Percentiles rank a stretch among this genome's conserved stretches.
Conservation (phyloP, 1,140 invertebrate genomes). For the Tribolium castaneum region DNA sequence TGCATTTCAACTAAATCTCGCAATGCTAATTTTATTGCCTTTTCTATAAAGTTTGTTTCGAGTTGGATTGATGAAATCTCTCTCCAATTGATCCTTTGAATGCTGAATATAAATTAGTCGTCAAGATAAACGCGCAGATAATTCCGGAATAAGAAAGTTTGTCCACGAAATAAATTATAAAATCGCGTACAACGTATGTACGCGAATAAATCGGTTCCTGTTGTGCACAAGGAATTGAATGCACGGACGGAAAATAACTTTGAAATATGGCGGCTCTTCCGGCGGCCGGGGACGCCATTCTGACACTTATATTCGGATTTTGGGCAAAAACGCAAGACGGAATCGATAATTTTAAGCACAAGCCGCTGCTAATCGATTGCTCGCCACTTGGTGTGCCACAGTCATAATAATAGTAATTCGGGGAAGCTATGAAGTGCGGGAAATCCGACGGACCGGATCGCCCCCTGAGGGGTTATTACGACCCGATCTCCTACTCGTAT, state of each 20-base stretch:
- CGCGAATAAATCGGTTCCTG: not conserved
- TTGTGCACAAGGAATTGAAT: not conserved
- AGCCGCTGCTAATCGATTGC: not conserved
- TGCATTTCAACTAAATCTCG: not conserved
- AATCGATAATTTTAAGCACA: too few species aligned
- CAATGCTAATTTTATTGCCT: not conserved
- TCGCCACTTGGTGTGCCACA: not conserved
- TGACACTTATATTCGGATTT: not conserved
- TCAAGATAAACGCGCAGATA: not conserved
- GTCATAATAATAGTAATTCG: slow-evolving; percentile 33
- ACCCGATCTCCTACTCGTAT: slow-evolving; percentile 20
- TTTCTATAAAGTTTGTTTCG: not conserved
- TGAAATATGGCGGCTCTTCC: not conserved
- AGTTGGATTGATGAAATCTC: not conserved
- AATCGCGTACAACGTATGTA: not conserved
- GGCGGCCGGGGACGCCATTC: not conserved
- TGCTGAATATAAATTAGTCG: not conserved
- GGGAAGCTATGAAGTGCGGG: slow-evolving; percentile 26
- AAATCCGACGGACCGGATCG: slow-evolving; percentile 27
- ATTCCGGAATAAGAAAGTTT: not conserved
- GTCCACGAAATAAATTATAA: not conserved
- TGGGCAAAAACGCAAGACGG: too few species aligned
- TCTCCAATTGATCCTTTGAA: not conserved
- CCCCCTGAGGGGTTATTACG: slow-evolving; percentile 21
- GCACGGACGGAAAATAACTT: not conserved